Base-by-base conservation (phyloP, 2,113 vertebrate genomes). In the Gadus macrocephalus region DNA sequence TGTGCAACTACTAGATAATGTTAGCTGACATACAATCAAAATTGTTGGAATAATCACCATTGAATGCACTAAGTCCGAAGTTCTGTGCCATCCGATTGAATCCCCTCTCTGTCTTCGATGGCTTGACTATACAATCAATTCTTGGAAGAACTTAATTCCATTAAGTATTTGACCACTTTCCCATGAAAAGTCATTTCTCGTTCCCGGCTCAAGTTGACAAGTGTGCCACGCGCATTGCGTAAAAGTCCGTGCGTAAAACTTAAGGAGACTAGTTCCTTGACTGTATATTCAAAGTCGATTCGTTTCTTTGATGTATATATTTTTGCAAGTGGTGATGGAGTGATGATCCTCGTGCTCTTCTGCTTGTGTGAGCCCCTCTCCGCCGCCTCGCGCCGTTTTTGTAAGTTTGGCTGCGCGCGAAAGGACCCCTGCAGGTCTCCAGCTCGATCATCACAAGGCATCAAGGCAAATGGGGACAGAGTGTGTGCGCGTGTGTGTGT, bases 361-460 rank as follows among this genome's bases (percentile, higher is more conserved):
- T 87, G 74, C 69, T 85, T 79, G 72, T 78, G 72, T 89, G 85
- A 55, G 80, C 82, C 62, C 82, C 78, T 83, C 68, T 64, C 79
- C 81, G 71, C 83, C 81, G 75, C 75, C 80, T 72, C 83, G 66
- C 81, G 74, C 84, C 81, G 75, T 90, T 94, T 95, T 96, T 96
- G 93, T 95, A 92, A 92, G 81, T 82, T 76, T 89, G 88, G 86
- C 89, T 63, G 83, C 82, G 90, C 38, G 25, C 85, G 22, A 6
- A 17, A 72, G 89, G 88, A 93, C 93, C 93, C 94, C 93, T 83
- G 89, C 90, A 87, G 93, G 84, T 93, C 88, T 89, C 84, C 87
- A 78, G 83, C 89, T 93, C 87, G 85, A 88, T 90, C 93, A 92
- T 96, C 94, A 94, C 91, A 93, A 94, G 91, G 95, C 85, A 86